Evolutionary conservation across 2,113 vertebrate genomes (phyloP).

Genomic region (Arothron firmamentum): DNA sequence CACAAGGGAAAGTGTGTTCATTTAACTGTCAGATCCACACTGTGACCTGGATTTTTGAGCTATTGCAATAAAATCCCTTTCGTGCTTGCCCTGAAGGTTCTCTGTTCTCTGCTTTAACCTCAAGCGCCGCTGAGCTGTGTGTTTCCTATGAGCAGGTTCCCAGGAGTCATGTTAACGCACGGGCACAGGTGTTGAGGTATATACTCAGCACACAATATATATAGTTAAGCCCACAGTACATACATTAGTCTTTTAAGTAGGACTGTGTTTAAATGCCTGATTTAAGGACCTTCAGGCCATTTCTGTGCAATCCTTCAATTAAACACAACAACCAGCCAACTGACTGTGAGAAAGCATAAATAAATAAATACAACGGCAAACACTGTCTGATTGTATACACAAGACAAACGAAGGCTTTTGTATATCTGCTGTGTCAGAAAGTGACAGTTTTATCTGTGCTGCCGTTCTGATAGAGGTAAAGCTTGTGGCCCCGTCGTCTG

Average conservation of each 20-base stretch:
- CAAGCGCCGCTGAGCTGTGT: not conserved
- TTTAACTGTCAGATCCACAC: not conserved
- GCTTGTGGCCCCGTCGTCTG: no score
- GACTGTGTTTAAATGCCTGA: not conserved
- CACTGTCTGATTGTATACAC: no score
- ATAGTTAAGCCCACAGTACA: not conserved
- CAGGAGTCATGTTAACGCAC: not conserved
- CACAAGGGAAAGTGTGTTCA: not conserved
- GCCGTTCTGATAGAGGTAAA: no score
- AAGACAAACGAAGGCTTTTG: no score
- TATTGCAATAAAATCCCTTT: not conserved
- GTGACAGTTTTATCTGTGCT: no score
- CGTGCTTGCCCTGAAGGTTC: not conserved
- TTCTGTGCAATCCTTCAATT: no score
- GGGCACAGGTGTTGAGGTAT: not conserved
- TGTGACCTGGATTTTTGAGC: not conserved
- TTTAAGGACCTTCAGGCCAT: no score
- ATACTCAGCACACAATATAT: not conserved
- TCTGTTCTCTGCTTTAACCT: not conserved
- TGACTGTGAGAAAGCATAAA: no score
- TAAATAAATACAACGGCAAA: no score
- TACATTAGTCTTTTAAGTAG: not conserved
- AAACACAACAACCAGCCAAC: no score
- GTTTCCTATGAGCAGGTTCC: not conserved
- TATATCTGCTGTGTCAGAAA: no score